phyloP scores from a whole-genome alignment of 2,113 vertebrate species.

The Chaetodon trifascialis region DNA sequence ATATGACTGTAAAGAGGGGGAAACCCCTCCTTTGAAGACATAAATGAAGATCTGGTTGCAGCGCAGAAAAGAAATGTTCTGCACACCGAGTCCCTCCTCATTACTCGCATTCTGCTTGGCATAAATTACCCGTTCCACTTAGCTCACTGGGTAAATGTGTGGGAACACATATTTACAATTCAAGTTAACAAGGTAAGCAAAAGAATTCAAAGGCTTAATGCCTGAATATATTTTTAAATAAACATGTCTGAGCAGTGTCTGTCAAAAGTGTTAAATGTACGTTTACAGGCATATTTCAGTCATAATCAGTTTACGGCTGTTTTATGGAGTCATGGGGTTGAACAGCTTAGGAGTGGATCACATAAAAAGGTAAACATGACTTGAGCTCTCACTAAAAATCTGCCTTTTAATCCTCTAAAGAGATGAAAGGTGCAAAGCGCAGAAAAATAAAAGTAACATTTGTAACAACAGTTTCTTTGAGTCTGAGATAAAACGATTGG shows the following conservation, averaged over 20 bases:
- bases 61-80: constrained; percentile 36
- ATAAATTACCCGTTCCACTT: constrained; percentile 50
- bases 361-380: background rate
- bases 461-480: background rate
- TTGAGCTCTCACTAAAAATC: constrained; percentile 2
- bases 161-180: constrained; percentile 38
- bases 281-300: constrained; percentile 21
- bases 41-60: constrained; percentile 69
- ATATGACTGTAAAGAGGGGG: constrained; percentile 69
- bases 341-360: background rate
- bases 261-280: constrained; percentile 16
- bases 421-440: constrained; percentile 1
- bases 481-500: background rate
- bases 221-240: constrained; percentile 24
- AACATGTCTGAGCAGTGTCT: constrained; percentile 6
- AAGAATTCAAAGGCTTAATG: constrained; percentile 17
- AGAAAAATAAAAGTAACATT: background rate
- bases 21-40: constrained; percentile 63
- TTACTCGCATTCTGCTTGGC: constrained; percentile 48
- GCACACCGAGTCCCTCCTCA: constrained; percentile 31
- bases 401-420: background rate
- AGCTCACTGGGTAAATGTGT: constrained; percentile 35
- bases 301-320: constrained; percentile 6
- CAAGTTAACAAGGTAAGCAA: constrained; percentile 26
- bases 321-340: background rate